Base-by-base conservation (phyloP, 2,888 invertebrate species). In the Tuta absoluta region DNA sequence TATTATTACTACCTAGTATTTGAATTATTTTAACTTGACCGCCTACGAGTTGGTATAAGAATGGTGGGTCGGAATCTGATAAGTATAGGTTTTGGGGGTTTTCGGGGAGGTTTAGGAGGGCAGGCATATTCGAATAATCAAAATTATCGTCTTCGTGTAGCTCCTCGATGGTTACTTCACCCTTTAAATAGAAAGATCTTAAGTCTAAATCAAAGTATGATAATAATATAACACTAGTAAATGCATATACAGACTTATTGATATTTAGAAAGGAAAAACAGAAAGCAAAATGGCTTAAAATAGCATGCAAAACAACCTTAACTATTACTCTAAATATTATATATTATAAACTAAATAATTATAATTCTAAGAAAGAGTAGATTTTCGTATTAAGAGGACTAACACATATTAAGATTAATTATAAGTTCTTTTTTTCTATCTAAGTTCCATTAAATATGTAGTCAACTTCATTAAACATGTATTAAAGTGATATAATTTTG, bases 101-200 rank as follows among this genome's bases (percentile, higher is more conserved):
- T 66, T 86, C 80, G 48, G 85, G 80, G 69, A 84, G 68, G 75
- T 86, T 84, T 70, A 89, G 78, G 73, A 91, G 85, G 71, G 87
- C 83, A 75, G 91, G 89, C 86, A 91, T 91, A 84, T 85, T 87
- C 72, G 86, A 75, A 87, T 84, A 89, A 79, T 86, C 85, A 81
- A 85, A 80, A 78, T 71, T 77, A 83, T 91, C 89, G 83, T 88
- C 87, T 81, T 90, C 91, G 71, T 81, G 87, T 73, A 89, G 82
- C 84, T 92, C 92, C 83, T 91, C 92, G 87, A 89, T 87, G 88
- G 87, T 86, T 70, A 91, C 87, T 86, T 89, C 89, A 78, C 84
- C 92, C 92, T 92, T 92, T 87, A 92, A 92, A 90, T 90, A 89
- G 87, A 90, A 90, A 87, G 81, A 77, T 75, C 79, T 84, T 86